Evolutionary conservation across 1,140 invertebrate species (phyloP).

Genomic region (Orchesella cincta): DNA sequence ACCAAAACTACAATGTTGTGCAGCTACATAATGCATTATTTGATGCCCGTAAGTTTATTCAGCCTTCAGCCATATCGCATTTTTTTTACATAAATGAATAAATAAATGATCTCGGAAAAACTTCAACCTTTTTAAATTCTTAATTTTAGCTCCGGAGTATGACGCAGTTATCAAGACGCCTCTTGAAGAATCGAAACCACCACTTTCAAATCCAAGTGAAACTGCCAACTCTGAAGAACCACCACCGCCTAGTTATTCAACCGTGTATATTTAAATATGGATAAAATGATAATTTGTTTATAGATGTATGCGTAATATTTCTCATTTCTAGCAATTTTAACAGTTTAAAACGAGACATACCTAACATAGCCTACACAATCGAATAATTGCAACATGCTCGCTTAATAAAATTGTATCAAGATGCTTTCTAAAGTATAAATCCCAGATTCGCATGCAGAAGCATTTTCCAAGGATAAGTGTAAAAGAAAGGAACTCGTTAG

Average conservation of each 20-base stretch:
- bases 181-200: too few relatives aligned
- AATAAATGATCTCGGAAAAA: background rate
- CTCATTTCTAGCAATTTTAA: too few relatives aligned
- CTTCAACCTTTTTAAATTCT: background rate
- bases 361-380: too few relatives aligned
- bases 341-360: too few relatives aligned
- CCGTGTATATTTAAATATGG: background rate
- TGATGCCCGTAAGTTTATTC: background rate
- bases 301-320: too few relatives aligned
- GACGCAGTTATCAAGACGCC: background rate
- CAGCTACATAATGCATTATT: background rate
- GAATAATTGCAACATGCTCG: too few relatives aligned
- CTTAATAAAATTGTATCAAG: too few relatives aligned
- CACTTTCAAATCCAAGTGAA: background rate
- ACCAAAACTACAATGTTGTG: background rate
- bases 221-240: background rate
- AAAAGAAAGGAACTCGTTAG: too few relatives aligned
- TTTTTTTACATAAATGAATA: background rate
- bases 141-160: background rate
- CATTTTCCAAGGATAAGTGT: too few relatives aligned
- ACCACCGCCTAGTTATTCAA: background rate
- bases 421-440: too few relatives aligned
- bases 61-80: background rate
- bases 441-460: too few relatives aligned
- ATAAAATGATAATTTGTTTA: background rate